Evolutionary conservation across 37 sponge, comb jelly and placozoan genomes (phyloP).

Genomic region (Tethya wilhelma): DNA sequence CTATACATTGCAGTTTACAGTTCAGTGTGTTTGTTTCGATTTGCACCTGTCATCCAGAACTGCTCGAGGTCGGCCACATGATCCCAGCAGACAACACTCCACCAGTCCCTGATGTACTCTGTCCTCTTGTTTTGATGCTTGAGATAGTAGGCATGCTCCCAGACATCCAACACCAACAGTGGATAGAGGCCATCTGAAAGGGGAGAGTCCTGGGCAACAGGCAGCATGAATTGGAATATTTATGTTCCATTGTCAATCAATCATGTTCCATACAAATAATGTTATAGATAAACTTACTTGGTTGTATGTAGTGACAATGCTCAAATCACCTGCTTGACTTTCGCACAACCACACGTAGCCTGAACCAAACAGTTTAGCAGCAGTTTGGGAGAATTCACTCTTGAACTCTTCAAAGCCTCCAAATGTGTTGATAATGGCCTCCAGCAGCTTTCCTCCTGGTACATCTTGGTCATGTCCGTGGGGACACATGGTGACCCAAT

Average conservation of each 20-base stretch:
- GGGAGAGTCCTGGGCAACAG: too few relatives aligned
- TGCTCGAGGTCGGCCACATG: too few relatives aligned
- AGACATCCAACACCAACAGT: constrained; percentile 94
- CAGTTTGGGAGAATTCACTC: constrained; percentile 52
- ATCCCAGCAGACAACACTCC: constrained; percentile 92
- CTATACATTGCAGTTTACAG: too few relatives aligned
- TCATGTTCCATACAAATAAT: too few relatives aligned
- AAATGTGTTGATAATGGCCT: constrained; percentile 42
- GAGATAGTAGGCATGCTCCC: constrained; percentile 98
- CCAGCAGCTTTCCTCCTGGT: constrained; percentile 51
- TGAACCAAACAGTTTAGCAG: constrained; percentile 73
- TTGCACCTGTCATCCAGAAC: too few relatives aligned
- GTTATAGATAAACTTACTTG: constrained; percentile 51
- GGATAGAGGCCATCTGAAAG: constrained; percentile 95
- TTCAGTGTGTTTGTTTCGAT: too few relatives aligned
- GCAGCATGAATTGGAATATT: too few relatives aligned
- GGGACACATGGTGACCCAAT: constrained; percentile 75
- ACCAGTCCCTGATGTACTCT: constrained; percentile 89
- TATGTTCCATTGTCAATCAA: not conserved
- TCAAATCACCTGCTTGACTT: constrained; percentile 21
- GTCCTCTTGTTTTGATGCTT: constrained; percentile 95
- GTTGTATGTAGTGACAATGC: constrained; percentile 49
- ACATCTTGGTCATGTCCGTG: not conserved
- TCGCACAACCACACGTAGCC: constrained; percentile 81
- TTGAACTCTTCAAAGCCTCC: constrained; percentile 60